A percentile compares a stretch with the other conserved stretches of the same genome.
Evolutionary conservation across 2,797 vertebrate species (phyloP).

Genomic region (Poeciliopsis presidionis): DNA sequence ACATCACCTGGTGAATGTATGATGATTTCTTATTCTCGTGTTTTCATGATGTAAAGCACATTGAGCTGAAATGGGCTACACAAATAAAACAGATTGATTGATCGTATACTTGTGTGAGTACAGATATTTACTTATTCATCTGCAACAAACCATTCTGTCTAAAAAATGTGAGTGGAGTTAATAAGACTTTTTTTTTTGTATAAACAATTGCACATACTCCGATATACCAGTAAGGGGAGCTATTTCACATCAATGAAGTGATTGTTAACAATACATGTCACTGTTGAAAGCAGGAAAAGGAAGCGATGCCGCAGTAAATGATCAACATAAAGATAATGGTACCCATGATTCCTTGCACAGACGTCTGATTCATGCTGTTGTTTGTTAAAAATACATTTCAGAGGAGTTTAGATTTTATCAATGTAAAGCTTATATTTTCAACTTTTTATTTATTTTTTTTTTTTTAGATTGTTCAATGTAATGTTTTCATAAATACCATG

Average conservation of each 20-base stretch:
- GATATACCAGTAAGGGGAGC: not conserved
- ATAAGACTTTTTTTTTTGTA: not conserved
- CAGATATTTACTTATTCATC: not conserved
- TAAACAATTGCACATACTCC: not conserved
- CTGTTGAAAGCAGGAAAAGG: not conserved
- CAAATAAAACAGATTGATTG: too few relatives aligned
- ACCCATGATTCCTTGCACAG: not conserved
- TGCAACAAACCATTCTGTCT: not conserved
- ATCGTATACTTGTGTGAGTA: not conserved
- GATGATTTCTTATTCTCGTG: too few relatives aligned
- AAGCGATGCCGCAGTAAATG: not conserved
- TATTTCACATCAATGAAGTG: not conserved
- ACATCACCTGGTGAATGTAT: too few relatives aligned
- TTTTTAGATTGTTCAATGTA: not conserved
- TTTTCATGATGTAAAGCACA: too few relatives aligned
- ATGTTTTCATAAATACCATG: not conserved
- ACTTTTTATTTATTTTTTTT: not conserved
- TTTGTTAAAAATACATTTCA: not conserved
- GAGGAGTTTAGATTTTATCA: not conserved
- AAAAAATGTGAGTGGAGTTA: not conserved
- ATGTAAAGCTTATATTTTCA: not conserved
- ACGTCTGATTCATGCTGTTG: not conserved
- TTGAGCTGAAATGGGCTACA: too few relatives aligned
- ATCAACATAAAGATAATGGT: not conserved
- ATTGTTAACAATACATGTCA: not conserved